A percentile compares a stretch with the other conserved stretches of the same genome.
phyloP scores from a whole-genome alignment of 2,888 invertebrate genomes.

The Melinaea menophilus region DNA sequence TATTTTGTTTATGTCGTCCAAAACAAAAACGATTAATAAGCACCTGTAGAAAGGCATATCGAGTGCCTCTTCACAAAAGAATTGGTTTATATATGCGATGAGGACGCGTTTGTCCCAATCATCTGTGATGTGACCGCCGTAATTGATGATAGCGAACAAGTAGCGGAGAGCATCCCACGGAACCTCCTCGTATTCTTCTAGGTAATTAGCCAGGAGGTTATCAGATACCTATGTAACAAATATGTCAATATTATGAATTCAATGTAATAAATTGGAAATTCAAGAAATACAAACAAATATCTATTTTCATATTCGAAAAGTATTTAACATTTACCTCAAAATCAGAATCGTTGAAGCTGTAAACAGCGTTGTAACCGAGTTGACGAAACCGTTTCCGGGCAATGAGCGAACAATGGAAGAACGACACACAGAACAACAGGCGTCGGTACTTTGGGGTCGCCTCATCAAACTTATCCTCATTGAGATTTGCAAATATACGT shows the following conservation, averaged over 20 bases:
- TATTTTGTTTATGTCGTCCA: too few relatives aligned
- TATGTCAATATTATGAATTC: background rate
- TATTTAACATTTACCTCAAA: conserved; percentile 82
- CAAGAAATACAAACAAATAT: too few relatives aligned
- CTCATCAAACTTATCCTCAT: conserved; percentile 85
- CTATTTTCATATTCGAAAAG: background rate
- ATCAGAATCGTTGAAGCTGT: conserved; percentile 94
- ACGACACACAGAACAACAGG: conserved; percentile 88
- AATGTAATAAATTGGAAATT: too few relatives aligned
- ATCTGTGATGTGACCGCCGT: conserved; percentile 91
- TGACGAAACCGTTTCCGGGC: conserved; percentile 92
- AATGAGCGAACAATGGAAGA: conserved; percentile 90
- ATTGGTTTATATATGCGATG: conserved; percentile 89
- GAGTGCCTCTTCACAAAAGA: conserved; percentile 85
- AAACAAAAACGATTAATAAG: conserved; percentile 7
- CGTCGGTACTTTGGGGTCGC: conserved; percentile 87
- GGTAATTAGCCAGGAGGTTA: conserved; percentile 87
- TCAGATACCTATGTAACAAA: conserved; percentile 81
- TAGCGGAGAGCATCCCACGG: conserved; percentile 95
- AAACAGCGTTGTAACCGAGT: conserved; percentile 93
- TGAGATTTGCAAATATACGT: conserved; percentile 86
- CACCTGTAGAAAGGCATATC: conserved; percentile 82
- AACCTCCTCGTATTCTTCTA: conserved; percentile 91
- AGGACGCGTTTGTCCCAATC: conserved; percentile 86
- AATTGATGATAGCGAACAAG: conserved; percentile 91